Conservation (phyloP, 2,888 invertebrate species). For the Allolobophora icterica region DNA sequence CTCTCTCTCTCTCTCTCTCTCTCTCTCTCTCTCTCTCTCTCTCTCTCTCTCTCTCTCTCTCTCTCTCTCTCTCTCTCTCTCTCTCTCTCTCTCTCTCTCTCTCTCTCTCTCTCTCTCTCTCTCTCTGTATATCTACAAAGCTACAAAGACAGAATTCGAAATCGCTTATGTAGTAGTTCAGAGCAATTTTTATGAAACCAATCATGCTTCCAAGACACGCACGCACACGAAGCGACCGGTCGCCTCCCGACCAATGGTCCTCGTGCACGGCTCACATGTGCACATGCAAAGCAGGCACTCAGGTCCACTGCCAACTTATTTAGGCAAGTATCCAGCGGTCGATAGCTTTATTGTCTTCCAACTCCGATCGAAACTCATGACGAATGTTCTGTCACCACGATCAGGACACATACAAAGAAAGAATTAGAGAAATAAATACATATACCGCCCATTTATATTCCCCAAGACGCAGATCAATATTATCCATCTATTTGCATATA, state of each 20-base stretch:
- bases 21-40: too few relatives aligned
- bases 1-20: too few relatives aligned
- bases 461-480: background rate
- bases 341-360: constrained; percentile 17
- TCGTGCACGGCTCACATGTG: too few relatives aligned
- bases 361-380: background rate
- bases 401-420: background rate
- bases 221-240: background rate
- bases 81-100: too few relatives aligned
- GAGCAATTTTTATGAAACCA: constrained; percentile 11
- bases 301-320: background rate
- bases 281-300: background rate
- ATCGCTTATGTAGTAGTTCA: background rate
- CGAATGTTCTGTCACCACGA: background rate
- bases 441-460: background rate
- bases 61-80: too few relatives aligned
- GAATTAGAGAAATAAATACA: background rate
- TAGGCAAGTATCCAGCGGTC: background rate
- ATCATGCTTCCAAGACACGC: background rate
- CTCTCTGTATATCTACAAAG: too few relatives aligned
- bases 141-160: too few relatives aligned
- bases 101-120: too few relatives aligned
- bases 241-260: too few relatives aligned
- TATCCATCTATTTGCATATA: background rate
- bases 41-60: too few relatives aligned